Conservation (phyloP, 2,113 vertebrate genomes). For the Lathamus discolor region DNA sequence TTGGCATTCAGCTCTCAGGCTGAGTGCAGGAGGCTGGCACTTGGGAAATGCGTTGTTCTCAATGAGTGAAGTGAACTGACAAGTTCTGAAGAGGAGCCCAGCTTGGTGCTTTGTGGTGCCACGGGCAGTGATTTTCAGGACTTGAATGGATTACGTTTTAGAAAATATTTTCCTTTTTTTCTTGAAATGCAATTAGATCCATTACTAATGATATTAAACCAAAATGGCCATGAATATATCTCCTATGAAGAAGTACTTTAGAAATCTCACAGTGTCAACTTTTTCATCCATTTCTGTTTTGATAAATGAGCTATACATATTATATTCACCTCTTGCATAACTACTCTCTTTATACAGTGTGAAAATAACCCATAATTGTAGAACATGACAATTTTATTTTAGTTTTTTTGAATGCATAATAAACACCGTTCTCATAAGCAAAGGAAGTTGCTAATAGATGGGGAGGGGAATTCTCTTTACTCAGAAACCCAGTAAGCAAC, state of each 20-base stretch:
- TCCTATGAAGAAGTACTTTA: neutral
- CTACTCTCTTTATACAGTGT: neutral
- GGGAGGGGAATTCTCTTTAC: neutral
- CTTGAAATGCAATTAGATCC: neutral
- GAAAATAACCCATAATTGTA: neutral
- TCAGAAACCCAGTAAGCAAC: neutral
- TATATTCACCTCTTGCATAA: neutral
- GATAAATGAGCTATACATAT: neutral
- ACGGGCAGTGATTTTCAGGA: neutral
- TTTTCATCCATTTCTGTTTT: neutral
- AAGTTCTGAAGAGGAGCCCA: neutral
- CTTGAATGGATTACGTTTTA: neutral
- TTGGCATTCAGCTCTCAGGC: neutral
- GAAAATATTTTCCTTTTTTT: neutral
- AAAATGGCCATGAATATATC: neutral
- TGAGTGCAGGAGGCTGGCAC: neutral
- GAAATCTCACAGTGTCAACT: neutral
- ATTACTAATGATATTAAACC: neutral
- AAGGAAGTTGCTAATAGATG: neutral
- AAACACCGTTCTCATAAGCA: neutral
- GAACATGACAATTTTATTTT: neutral
- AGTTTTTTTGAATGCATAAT: neutral
- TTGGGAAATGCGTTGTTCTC: neutral
- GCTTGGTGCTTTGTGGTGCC: neutral
- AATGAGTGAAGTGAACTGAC: accelerated